phyloP scores from a whole-genome alignment of 2,888 invertebrate species.

The Ramazzottius varieornatus region DNA sequence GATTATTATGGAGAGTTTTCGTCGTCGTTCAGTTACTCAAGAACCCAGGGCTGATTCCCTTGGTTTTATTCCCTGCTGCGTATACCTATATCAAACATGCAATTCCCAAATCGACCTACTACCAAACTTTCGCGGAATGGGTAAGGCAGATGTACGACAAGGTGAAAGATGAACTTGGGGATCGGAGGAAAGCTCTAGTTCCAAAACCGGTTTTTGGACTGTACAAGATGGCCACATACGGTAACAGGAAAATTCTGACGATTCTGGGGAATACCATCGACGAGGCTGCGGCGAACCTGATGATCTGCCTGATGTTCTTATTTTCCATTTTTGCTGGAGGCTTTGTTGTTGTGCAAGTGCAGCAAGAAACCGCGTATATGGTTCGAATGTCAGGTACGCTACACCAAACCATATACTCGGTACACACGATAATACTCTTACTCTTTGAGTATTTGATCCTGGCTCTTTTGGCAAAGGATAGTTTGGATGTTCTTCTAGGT shows the following conservation, averaged over 20 bases:
- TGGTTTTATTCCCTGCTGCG: background rate
- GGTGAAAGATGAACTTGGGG: background rate
- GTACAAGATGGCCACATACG: background rate
- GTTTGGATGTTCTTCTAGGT: too few species aligned
- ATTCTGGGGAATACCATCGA: background rate
- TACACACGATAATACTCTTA: too few species aligned
- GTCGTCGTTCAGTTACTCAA: background rate
- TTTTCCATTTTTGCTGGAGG: background rate
- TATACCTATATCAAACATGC: background rate
- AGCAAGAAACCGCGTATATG: background rate
- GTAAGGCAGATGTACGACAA: background rate
- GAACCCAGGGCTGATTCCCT: background rate
- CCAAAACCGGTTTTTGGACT: background rate
- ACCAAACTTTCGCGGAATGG: background rate
- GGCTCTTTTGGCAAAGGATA: too few species aligned
- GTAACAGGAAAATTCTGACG: background rate
- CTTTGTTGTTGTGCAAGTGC: background rate
- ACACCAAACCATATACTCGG: too few species aligned
- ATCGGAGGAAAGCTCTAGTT: background rate
- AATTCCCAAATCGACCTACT: background rate
- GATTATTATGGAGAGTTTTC: background rate
- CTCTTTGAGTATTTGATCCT: too few species aligned
- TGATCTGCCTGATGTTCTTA: background rate
- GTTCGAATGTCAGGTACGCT: background rate
- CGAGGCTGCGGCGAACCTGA: background rate